phyloP scores from a whole-genome alignment of 23 tunicate species.

The Ascidia mentula region DNA sequence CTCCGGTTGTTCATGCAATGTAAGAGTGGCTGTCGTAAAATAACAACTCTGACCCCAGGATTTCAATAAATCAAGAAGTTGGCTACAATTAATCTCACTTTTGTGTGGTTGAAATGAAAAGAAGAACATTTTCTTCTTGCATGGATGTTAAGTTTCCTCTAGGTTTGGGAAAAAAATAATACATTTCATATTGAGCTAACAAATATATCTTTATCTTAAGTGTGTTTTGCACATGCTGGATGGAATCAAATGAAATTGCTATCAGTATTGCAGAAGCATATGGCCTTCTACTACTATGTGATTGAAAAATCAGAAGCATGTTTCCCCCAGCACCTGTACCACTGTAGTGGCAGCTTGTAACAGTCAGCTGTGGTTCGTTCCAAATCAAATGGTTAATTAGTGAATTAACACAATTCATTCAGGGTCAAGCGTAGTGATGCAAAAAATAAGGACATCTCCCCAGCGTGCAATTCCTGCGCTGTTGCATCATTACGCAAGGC shows the following conservation, averaged over 20 bases:
- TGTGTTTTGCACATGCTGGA: conserved; percentile 17
- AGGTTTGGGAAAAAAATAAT: too few species aligned
- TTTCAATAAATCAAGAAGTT: too few species aligned
- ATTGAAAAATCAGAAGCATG: neutral
- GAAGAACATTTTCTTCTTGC: too few species aligned
- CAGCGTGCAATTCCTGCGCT: conserved; percentile 44
- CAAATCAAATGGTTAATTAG: conserved; percentile 37
- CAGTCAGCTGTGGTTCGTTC: too few species aligned
- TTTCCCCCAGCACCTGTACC: neutral
- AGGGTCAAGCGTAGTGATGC: conserved; percentile 73
- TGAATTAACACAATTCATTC: conserved; percentile 41
- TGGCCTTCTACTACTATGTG: neutral
- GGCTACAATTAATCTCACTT: too few species aligned
- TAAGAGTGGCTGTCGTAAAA: neutral
- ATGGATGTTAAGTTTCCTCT: too few species aligned
- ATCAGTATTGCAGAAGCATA: neutral
- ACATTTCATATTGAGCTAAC: too few species aligned
- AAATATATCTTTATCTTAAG: too few species aligned
- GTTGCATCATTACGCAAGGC: conserved; percentile 41
- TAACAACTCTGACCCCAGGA: too few species aligned
- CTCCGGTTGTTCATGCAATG: neutral
- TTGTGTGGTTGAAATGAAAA: too few species aligned
- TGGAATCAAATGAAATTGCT: conserved; percentile 34
- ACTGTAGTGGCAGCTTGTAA: neutral
- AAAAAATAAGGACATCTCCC: conserved; percentile 50